Base-by-base conservation (phyloP, 2,113 vertebrate genomes). In the Neodontobutis hainanensis region DNA sequence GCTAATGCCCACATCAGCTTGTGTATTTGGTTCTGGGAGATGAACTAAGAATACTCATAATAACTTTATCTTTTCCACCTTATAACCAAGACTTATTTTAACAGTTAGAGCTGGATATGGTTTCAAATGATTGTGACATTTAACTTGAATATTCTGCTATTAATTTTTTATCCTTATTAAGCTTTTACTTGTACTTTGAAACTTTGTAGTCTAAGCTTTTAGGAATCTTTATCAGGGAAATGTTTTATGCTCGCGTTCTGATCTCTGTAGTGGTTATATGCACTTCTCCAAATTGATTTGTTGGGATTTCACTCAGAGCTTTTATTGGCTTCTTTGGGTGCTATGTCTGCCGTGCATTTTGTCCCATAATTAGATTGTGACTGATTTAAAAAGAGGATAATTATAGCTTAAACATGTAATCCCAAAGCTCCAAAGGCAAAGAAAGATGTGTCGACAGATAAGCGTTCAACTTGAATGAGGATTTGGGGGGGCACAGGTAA, bases 361-460 rank as follows among this genome's bases (percentile, higher is more conserved):
- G 67, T 86, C 53, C 40, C 36, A 27, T 84, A 79, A 81, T 85
- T 62, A 86, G 84, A 78, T 83, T 79, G 80, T 27, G 80, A 87
- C 73, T 83, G 85, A 87, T 87, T 82, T 84, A 87, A 88, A 70
- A 44, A 62, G 75, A 66, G 84, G 83, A 82, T 85, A 83, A 88
- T 82, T 85, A 69, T 48, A 81, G 75, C 85, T 87, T 83, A 85
- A 69, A 77, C 70, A 59, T 85, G 82, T 85, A 88, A 88, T 90
- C 80, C 78, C 66, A 53, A 45, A 45, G 38, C 76, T 83, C 74
- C 72, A 70, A 76, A 75, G 80, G 80, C 78, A 80, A 77, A 67
- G 60, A 44, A 44, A 73, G 68, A 87, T 76, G 61, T 66, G 66
- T 70, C 49, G 5, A 14, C 46, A 81, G 81, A 87, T 85, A 80